These are phyloP conservation scores for Diarsia rubi DNA, from an alignment of 2,888 invertebrate genomes.

Conservation along the genomic window DNA sequence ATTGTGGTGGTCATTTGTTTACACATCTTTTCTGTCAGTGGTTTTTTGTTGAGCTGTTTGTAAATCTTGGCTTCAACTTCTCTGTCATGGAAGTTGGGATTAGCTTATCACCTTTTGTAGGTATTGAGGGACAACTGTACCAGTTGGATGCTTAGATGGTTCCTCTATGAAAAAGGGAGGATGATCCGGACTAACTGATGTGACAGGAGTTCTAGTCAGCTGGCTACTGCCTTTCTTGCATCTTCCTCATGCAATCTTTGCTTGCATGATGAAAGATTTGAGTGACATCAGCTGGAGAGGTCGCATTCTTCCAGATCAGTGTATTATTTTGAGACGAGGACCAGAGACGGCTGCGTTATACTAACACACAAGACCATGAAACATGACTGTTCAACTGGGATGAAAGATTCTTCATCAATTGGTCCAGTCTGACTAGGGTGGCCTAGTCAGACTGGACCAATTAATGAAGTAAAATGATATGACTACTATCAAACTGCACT, in stretches of 20 bases:
- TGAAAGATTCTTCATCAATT: not conserved
- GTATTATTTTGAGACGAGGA: not conserved
- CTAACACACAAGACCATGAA: not conserved
- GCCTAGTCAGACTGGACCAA: constrained; percentile 4
- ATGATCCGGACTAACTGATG: not conserved
- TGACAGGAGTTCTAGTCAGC: not conserved
- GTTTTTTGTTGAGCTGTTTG: not conserved
- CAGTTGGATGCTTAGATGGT: not conserved
- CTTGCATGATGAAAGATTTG: not conserved
- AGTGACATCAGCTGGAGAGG: not conserved
- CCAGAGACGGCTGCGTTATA: not conserved
- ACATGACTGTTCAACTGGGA: not conserved
- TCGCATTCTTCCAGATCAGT: not conserved
- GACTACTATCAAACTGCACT: constrained; percentile 22
- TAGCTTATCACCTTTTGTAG: not conserved
- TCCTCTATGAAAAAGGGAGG: not conserved
- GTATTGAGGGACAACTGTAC: not conserved
- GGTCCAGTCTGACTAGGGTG: too few species aligned
- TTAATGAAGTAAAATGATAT: constrained; percentile 28
- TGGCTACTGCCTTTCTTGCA: not conserved
- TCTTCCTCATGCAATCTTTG: too few species aligned
- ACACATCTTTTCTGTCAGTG: not conserved
- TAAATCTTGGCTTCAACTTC: not conserved
- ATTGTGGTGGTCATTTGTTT: constrained; percentile 9
- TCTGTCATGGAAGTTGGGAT: not conserved